Evolutionary conservation across 1,140 invertebrate genomes (phyloP).

Genomic region (Rhopalosiphum padi): DNA sequence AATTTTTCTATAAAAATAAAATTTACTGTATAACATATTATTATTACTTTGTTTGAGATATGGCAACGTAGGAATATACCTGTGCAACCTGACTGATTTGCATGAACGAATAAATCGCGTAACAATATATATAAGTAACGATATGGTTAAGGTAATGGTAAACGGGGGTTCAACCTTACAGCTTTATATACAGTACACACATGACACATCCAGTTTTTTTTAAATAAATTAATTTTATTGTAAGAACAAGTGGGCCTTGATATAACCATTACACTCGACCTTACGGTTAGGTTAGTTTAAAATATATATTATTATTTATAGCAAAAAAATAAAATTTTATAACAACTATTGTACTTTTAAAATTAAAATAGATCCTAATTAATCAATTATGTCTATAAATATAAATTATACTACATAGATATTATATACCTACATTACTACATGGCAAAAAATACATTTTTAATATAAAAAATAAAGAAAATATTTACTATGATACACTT

Average conservation of each 20-base stretch:
- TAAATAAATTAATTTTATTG: constrained; percentile 12
- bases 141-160: constrained; percentile 24
- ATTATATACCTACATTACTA: not conserved
- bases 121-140: constrained; percentile 42
- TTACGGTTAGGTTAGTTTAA: not conserved
- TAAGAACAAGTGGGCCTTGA: constrained; percentile 51
- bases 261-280: constrained; percentile 36
- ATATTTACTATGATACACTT: not conserved
- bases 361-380: not conserved
- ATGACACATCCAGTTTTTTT: not conserved
- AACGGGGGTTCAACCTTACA: constrained; percentile 20
- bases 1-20: not conserved
- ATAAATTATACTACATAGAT: not conserved
- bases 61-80: not conserved
- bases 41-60: constrained; percentile 22
- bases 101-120: constrained; percentile 46
- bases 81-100: not conserved
- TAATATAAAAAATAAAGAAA: not conserved
- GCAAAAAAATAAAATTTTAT: not conserved
- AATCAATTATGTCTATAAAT: not conserved
- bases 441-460: not conserved
- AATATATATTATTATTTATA: not conserved
- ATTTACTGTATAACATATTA: not conserved
- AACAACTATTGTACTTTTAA: not conserved
- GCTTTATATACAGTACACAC: not conserved